Base-by-base conservation (phyloP, 1,140 invertebrate species). In the Habropoda laboriosa region DNA sequence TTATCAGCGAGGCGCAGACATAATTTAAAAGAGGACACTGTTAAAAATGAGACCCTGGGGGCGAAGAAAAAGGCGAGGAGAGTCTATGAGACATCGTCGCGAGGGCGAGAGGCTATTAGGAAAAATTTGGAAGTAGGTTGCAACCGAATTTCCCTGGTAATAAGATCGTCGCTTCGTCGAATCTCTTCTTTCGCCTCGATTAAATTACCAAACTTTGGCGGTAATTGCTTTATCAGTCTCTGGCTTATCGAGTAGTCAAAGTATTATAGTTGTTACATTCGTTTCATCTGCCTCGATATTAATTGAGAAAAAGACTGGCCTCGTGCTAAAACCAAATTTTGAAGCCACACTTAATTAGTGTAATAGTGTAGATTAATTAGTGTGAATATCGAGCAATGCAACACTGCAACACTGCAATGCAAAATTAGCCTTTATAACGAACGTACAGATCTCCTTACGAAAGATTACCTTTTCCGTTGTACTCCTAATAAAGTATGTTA, bases 1-100 rank as follows among this genome's bases (percentile, higher is more conserved):
- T 85, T 85, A 85, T 85, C 83, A 80, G 71, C 60, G 51, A 12
- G 27, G 55, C 47, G 64, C 82, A 85, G 83, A 79, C 83, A 80
- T 84, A 84, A 84, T 85, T 84, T 76, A 80, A 80, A 51, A 71
- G 40, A 32, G 35, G 66, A 27, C 67, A 61, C 78, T 83, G 73
- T 83, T 83, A 79, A 83, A 84, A 74, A 82, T 80, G 64, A 75
- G 57, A 42, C 64, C 68, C 61, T 38, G 13, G 35, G 51, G 51
- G 55, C 40, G 47, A 71, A 74, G 32, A 40, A n/a, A n/a, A n/a
- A n/a, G n/a, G n/a, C n/a, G 42, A 24, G 30, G 21, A 71, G 64
- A 71, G 42, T 53, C 40, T 45, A 27, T 24, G 68, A 51, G 68
- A 79, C 49, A 70, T 83, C 79, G 67, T 68, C 61, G 53, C 66